Base-by-base conservation (phyloP, 64 coral and sea anemone genomes). In the Montipora efflorescens region DNA sequence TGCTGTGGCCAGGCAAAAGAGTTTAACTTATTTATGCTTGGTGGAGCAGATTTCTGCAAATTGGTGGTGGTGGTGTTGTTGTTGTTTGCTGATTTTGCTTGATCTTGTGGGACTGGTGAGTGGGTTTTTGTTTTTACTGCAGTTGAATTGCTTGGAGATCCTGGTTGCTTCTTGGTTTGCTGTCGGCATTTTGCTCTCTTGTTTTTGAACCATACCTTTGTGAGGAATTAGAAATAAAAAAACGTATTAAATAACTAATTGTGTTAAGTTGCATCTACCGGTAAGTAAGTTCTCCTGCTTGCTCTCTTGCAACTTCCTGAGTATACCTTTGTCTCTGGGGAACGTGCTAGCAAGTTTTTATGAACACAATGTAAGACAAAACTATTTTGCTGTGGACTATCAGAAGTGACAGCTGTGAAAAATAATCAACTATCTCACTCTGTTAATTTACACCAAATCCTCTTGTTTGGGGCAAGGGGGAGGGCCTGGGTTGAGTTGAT, bases 161-260 rank as follows among this genome's bases (percentile, higher is more conserved):
- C 84, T 7, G 91, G 55, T 59, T 83, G 74, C 36, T 84, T 75
- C 55, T 93, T 93, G 59, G 78, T 87, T 64, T 78, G 83, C 59
- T 93, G 91, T 45, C 91, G 91, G 45, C 75, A 84, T 79, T 93
- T 93, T 3, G 91, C 91, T 20, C 91, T 55, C 13, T 84, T 80
- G 59, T 93, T 93, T 66, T 93, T 93, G 59, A 93, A 93, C 91
- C 91, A 93, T 15, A 93, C 91, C 91, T 93, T 19, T 16, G 57
- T 14, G 20, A 22, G 78, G 22, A 84, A 22, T 19, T n/a, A 84
- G 16, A 75, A 46, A n/a, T 77, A 83, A 8, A 53, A 22, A 36
- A 36, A 36, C 36, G 36, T 36, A 36, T 36, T 36, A 36, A 36
- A 2, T 36, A 36, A 2, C 36, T 36, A 0, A 36, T 36, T 36